These are phyloP conservation scores for Lagopus leucura DNA, from an alignment of 2,113 vertebrate species.

Conservation along the genomic window DNA sequence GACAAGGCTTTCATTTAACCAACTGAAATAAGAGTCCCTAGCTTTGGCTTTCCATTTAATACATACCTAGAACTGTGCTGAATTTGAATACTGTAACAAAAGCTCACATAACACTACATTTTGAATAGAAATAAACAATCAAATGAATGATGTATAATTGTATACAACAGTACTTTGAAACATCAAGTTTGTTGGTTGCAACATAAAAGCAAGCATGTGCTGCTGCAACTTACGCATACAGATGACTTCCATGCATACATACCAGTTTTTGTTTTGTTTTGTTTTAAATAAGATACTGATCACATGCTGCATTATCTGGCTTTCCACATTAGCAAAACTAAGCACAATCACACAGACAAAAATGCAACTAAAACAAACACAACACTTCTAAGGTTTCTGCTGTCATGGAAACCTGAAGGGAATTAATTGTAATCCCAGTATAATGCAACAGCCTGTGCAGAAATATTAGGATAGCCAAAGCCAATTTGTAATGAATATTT, in stretches of 20 bases:
- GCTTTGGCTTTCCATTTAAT: not conserved
- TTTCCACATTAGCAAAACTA: conserved; percentile 80
- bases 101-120: not conserved
- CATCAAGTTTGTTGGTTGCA: conserved; percentile 26
- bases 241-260: conserved; percentile 53
- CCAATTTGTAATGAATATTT: conserved; percentile 53
- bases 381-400: conserved; percentile 58
- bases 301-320: conserved; percentile 71
- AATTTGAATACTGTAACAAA: not conserved
- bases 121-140: conserved; percentile 67
- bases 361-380: conserved; percentile 69
- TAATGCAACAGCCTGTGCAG: not conserved
- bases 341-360: conserved; percentile 71
- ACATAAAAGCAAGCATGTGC: conserved; percentile 45
- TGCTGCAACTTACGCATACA: not conserved
- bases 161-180: conserved; percentile 67
- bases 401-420: conserved; percentile 78
- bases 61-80: not conserved
- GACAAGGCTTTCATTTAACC: not conserved
- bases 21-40: fast-evolving
- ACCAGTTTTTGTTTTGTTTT: not conserved
- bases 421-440: conserved; percentile 55
- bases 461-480: conserved; percentile 22
- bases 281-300: conserved; percentile 48
- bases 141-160: conserved; percentile 53